Evolutionary conservation across 2,797 vertebrate species (phyloP).

Genomic region (Buphagus erythrorhynchus): DNA sequence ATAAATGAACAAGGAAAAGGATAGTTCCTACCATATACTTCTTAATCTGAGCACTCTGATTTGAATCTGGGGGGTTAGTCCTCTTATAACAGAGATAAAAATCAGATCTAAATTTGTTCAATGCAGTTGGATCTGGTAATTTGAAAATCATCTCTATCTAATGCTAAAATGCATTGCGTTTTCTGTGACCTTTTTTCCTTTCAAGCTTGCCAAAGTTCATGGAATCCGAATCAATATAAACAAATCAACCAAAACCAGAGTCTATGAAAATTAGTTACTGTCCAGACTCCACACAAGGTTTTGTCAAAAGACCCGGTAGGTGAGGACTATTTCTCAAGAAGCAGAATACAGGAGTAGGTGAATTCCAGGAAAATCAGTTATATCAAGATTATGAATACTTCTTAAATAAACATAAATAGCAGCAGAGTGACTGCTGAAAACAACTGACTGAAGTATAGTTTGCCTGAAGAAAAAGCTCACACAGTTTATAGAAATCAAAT

Average conservation of each 20-base stretch:
- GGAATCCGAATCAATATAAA: slow-evolving; percentile 15
- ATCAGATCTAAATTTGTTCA: background rate
- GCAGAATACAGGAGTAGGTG: background rate
- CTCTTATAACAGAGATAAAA: background rate
- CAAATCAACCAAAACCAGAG: slow-evolving; percentile 21
- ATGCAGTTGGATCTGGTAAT: background rate
- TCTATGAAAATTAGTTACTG: background rate
- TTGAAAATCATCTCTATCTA: background rate
- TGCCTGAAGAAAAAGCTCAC: background rate
- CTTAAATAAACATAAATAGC: background rate
- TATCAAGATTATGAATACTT: background rate
- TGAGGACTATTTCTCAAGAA: slow-evolving; percentile 11
- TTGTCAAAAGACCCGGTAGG: background rate
- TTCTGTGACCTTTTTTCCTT: background rate
- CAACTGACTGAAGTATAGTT: background rate
- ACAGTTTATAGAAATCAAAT: background rate
- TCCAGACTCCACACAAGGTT: background rate
- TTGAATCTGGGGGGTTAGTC: background rate
- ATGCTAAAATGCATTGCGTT: background rate
- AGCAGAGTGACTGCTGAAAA: background rate
- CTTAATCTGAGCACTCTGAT: background rate
- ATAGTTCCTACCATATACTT: background rate
- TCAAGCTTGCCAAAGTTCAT: background rate
- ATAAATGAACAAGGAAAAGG: background rate
- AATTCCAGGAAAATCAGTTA: background rate